Percentiles rank a stretch among this genome's conserved stretches.
Conservation (phyloP, 2,113 vertebrate genomes). For the Oceanites oceanicus region DNA sequence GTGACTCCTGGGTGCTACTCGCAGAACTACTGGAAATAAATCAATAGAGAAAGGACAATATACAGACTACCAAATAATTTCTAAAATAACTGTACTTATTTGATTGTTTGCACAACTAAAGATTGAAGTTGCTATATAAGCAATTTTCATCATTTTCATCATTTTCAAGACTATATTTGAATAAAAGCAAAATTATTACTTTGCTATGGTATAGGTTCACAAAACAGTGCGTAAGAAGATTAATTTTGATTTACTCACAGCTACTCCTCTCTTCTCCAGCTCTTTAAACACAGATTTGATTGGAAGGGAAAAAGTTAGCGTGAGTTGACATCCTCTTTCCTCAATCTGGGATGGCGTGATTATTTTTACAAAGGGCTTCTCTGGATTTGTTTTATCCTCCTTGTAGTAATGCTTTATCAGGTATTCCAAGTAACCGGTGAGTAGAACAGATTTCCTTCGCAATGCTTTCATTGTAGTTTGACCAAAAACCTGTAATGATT, state of each 20-base stretch:
- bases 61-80: neutral
- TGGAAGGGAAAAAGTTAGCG: conserved; percentile 83
- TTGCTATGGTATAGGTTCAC: neutral
- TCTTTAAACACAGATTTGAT: conserved; percentile 79
- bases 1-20: neutral
- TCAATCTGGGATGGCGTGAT: conserved; percentile 81
- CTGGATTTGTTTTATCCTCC: conserved; percentile 59
- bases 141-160: neutral
- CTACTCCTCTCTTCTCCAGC: conserved; percentile 88
- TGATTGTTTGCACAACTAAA: neutral
- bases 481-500: conserved; percentile 80
- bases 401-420: conserved; percentile 79
- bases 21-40: neutral
- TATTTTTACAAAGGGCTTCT: conserved; percentile 77
- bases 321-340: conserved; percentile 92
- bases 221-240: neutral
- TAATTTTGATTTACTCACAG: conserved; percentile 76
- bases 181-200: neutral
- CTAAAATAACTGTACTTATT: neutral
- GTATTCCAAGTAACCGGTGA: conserved; percentile 93
- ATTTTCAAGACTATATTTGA: neutral
- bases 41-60: neutral
- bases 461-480: conserved; percentile 83
- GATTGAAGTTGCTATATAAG: neutral
- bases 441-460: conserved; percentile 88